Evolutionary conservation across 2,888 invertebrate species (phyloP), one percentile per base, ranked within the genome.

Genomic region (Hirtodrosophila trivittata): DNA sequence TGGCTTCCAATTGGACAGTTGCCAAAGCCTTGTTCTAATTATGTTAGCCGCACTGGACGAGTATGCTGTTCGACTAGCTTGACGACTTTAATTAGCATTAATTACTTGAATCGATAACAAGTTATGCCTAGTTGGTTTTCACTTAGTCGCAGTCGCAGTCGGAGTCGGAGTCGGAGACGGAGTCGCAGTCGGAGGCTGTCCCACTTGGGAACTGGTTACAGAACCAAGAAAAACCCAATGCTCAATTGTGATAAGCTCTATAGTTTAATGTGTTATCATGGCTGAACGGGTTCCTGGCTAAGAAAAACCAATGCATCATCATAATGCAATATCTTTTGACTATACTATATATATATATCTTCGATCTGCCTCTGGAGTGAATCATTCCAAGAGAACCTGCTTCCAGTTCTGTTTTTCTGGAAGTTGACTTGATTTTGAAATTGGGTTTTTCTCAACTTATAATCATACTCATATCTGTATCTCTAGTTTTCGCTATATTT

Each of bases 1-100:
- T 28, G 7, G 9, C 5, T 8, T 1, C 9, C 9, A 28, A n/a
- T 28, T n/a, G 7, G n/a, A 26, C 16, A 30, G 38, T 30, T 42
- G 26, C 26, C 10, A 38, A 52, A 49, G 59, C 58, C 70, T 70
- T 59, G 75, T 57, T 56, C 75, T 41, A 75, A 37, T 54, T 69
- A 41, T 13, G 21, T 21, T 21, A 21, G 3, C 5, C 18, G 18
- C 28, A 8, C 26, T 30, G 39, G 26, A 7, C 3, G 13, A 8
- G 10, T 30, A 38, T 46, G 28, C 37, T 37, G 39, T 26, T 6
- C 10, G 16, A 55, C 16, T 33, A 26, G 57, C 21, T 51, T 50
- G 43, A 35, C 21, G 9, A 30, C 12, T 38, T 35, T 25, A 46
- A 55, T 51, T 68, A 54, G 12, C 54, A 62, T 52, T 33, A 43